Percentiles rank a stretch among this genome's conserved stretches.
phyloP scores from a whole-genome alignment of 2,113 vertebrate genomes.

The Eptesicus fuscus region DNA sequence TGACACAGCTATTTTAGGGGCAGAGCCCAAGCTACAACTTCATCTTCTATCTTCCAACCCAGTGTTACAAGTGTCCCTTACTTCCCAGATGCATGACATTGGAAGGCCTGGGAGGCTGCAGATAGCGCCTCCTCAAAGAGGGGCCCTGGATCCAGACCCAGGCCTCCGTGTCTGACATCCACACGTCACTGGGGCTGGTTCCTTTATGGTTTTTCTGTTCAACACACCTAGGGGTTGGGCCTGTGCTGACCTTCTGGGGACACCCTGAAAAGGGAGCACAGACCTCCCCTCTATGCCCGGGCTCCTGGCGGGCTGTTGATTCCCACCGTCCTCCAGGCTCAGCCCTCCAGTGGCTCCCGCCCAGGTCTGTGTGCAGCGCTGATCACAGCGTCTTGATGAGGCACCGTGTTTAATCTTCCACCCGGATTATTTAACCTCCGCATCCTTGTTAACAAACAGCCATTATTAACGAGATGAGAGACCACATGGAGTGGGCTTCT shows the following conservation, averaged over 20 bases:
- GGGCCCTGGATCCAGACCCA: neutral
- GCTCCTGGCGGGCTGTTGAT: neutral
- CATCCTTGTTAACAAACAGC: constrained; percentile 79
- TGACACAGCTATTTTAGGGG: neutral
- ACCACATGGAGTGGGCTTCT: constrained; percentile 68
- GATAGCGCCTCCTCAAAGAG: neutral
- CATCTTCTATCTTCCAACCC: neutral
- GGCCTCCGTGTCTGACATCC: neutral
- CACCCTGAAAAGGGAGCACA: too few relatives aligned
- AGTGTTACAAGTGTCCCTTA: neutral
- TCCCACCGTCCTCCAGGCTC: constrained; percentile 15
- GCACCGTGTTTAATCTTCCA: constrained; percentile 73
- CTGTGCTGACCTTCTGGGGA: neutral
- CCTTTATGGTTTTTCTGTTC: neutral
- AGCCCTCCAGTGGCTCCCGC: neutral
- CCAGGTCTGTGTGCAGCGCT: neutral
- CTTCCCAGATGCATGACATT: neutral
- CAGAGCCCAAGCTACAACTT: neutral
- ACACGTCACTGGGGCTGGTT: neutral
- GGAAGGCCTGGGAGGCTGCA: neutral
- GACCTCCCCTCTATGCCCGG: neutral
- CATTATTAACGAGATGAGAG: constrained; percentile 75
- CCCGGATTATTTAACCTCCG: constrained; percentile 78
- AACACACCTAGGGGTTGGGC: neutral
- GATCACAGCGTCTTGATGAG: constrained; percentile 61